Base-by-base conservation (phyloP, 1,140 invertebrate genomes). In the Ostrea denselamellosa region DNA sequence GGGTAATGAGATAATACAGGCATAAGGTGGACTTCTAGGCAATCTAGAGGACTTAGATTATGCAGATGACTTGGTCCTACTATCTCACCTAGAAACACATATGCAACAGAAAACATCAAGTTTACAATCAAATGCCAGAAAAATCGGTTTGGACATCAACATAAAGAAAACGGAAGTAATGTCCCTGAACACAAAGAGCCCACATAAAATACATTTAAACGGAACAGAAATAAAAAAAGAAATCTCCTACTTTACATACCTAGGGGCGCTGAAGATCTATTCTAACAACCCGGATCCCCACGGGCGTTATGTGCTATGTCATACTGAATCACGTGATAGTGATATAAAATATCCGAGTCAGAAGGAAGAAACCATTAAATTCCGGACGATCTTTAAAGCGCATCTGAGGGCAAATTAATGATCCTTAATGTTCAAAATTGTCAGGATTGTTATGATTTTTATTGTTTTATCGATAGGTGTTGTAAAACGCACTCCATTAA, bases 1-100 rank as follows among this genome's bases (percentile, higher is more conserved):
- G 85, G 85, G 85, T 86, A 34, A 86, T 86, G 62, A 86, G 58
- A 86, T 54, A 81, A 77, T 52, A 85, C 56, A 52, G 85, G 85
- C 7, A 85, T 85, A 22, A 85, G 85, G 51, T 85, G 85, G 85
- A 65, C 56, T 65, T 71, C 25, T 85, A 4, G 44, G 53, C 19
- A 86, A 51, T 44, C 58, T 86, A 10, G 85, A 86, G 71, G 85
- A 86, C 44, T 44, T 86, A 34, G 65, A 86, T 25, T 77, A 77
- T 77, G 85, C 85, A 77, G 85, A 77, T 52, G 85, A 86, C 17
- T 34, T 86, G 71, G 62, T 44, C 28, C 10, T 86, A 85, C 56
- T 85, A 34, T 85, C 56, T 14, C 84, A 85, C 62, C 22, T 22
- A 58, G 54, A 85, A 85, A 51, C 68, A 34, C 85, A 86, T n/a